A percentile compares a stretch with the other conserved stretches of the same genome.
phyloP scores from a whole-genome alignment of 2,113 vertebrate genomes.

The Ophiodon elongatus region DNA sequence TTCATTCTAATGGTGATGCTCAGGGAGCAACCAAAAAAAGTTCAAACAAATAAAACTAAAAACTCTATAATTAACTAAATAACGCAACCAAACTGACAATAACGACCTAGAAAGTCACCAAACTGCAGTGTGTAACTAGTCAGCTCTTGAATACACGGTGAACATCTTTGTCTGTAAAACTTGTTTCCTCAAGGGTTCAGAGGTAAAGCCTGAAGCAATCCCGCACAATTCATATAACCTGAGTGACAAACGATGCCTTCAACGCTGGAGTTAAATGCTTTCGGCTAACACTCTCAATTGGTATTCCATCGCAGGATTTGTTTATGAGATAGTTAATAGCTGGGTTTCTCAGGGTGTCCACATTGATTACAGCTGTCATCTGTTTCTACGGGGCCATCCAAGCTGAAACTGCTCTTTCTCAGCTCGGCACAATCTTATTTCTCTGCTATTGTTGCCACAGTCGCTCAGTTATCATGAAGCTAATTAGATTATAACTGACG shows the following conservation, averaged over 20 bases:
- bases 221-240: slow-evolving; percentile 27
- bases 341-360: slow-evolving; percentile 53
- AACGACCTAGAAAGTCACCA: slow-evolving; percentile 5
- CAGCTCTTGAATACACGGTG: slow-evolving; percentile 1
- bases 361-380: slow-evolving; percentile 62
- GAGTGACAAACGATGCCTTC: slow-evolving; percentile 54
- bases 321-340: slow-evolving; percentile 67
- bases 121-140: background rate
- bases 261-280: slow-evolving; percentile 15
- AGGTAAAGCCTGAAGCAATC: slow-evolving; percentile 27
- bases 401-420: slow-evolving; percentile 16
- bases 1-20: background rate
- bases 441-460: slow-evolving; percentile 36
- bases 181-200: slow-evolving; percentile 8
- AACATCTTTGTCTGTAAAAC: slow-evolving; percentile 15
- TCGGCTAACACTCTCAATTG: slow-evolving; percentile 23
- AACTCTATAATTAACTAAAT: background rate
- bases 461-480: slow-evolving; percentile 10
- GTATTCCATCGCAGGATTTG: slow-evolving; percentile 52
- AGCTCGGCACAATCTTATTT: slow-evolving; percentile 10
- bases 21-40: background rate
- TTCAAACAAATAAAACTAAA: slow-evolving; percentile 15
- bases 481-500: slow-evolving; percentile 57
- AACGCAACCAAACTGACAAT: background rate
- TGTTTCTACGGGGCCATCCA: slow-evolving; percentile 16